Evolutionary conservation across 2,113 vertebrate species (phyloP).

Genomic region (Tursiops truncatus): DNA sequence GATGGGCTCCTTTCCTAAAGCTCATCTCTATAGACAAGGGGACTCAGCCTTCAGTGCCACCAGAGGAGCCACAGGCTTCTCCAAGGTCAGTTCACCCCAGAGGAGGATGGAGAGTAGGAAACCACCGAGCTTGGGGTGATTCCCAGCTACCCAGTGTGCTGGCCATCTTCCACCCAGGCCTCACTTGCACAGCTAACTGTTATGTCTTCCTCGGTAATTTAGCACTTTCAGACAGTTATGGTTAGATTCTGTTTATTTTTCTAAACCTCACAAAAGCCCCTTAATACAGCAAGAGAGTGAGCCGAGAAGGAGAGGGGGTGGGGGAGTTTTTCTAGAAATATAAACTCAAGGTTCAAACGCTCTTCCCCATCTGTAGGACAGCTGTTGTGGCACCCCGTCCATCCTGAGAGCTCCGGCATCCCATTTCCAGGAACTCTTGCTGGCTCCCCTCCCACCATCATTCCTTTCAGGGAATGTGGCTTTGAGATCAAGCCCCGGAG

Average conservation of each 20-base stretch:
- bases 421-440: not conserved
- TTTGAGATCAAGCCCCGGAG: constrained; percentile 12
- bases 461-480: constrained; percentile 32
- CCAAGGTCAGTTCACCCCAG: not conserved
- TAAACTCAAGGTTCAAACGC: constrained; percentile 47
- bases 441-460: not conserved
- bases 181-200: constrained; percentile 67
- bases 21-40: not conserved
- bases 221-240: constrained; percentile 76
- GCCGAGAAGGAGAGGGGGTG: not conserved
- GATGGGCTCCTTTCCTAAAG: not conserved
- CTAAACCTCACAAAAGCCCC: constrained; percentile 75
- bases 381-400: constrained; percentile 25
- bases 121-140: not conserved
- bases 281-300: constrained; percentile 47
- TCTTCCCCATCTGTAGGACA: constrained; percentile 68
- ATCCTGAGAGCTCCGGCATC: not conserved
- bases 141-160: not conserved
- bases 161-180: constrained; percentile 17
- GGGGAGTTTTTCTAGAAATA: constrained; percentile 35
- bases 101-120: not conserved
- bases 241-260: constrained; percentile 82
- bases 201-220: constrained; percentile 74
- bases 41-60: not conserved
- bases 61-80: not conserved